phyloP scores from a whole-genome alignment of 92 coral and sea anemone species.

The Phenganax marumi region DNA sequence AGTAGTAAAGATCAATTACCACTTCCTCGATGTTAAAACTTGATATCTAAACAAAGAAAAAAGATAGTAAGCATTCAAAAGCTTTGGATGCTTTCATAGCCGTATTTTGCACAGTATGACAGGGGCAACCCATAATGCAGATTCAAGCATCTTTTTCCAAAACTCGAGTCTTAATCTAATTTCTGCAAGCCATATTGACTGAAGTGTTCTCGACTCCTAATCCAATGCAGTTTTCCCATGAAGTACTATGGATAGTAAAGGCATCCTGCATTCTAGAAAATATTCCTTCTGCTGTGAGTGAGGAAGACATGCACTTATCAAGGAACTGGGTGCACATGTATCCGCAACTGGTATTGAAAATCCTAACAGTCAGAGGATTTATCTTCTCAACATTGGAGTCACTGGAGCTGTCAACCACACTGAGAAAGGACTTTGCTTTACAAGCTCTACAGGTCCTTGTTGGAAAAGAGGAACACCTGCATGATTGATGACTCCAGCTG shows the following conservation, averaged over 20 bases:
- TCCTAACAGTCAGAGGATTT: conserved; percentile 18
- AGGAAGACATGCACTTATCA: conserved; percentile 41
- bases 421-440: conserved; percentile 12
- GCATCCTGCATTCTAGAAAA: background rate
- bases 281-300: conserved; percentile 26
- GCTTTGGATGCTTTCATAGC: conserved; percentile 57
- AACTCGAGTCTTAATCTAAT: conserved; percentile 55
- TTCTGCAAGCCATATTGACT: conserved; percentile 52
- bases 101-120: conserved; percentile 53
- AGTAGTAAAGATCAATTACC: conserved; percentile 57
- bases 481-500: conserved; percentile 28
- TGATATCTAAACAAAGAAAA: background rate
- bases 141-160: conserved; percentile 43
- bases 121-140: conserved; percentile 56
- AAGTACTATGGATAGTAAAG: background rate
- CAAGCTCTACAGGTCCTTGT: conserved; percentile 1
- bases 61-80: conserved; percentile 44
- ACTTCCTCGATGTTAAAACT: conserved; percentile 58
- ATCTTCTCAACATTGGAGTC: conserved; percentile 32
- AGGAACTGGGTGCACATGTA: conserved; percentile 16
- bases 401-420: conserved; percentile 24
- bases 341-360: background rate
- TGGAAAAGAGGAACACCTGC: conserved; percentile 43
- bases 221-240: conserved; percentile 59
- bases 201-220: conserved; percentile 42